Conservation (phyloP, 2,797 vertebrate species). For the Diglossa cyanea region DNA sequence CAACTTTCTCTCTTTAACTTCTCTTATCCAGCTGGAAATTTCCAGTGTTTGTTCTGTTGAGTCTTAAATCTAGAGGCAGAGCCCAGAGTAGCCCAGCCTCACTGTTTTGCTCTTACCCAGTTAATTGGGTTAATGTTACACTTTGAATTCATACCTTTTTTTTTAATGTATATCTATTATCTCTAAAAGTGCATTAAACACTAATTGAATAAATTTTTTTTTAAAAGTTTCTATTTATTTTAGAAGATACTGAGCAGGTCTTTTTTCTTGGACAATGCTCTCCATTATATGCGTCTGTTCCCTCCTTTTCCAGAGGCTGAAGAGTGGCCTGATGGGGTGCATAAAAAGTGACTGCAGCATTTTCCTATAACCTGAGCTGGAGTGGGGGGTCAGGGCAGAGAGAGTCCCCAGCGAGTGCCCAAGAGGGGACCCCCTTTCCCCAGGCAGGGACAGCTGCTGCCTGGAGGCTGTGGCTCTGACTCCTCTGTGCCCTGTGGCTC, state of each 20-base stretch:
- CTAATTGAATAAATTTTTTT: background rate
- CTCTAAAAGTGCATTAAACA: background rate
- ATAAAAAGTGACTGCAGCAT: background rate
- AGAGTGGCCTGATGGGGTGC: background rate
- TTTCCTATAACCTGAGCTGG: background rate
- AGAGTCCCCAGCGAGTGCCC: background rate
- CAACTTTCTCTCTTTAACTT: background rate
- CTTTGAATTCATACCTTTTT: background rate
- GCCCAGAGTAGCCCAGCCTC: background rate
- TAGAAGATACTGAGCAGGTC: background rate
- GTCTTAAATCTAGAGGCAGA: background rate
- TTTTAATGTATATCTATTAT: background rate
- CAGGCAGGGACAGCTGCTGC: background rate
- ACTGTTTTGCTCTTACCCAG: background rate
- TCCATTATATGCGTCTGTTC: background rate
- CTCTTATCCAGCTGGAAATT: background rate
- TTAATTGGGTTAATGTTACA: background rate
- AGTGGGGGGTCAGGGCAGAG: background rate
- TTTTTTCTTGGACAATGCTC: background rate
- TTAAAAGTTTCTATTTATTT: background rate
- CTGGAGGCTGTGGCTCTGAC: background rate
- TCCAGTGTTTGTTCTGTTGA: background rate
- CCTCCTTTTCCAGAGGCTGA: background rate
- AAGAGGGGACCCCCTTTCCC: background rate
- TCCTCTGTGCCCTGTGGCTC: rapidly evolving